Conservation (phyloP, 64 coral and sea anemone species). For the Montipora cactus region DNA sequence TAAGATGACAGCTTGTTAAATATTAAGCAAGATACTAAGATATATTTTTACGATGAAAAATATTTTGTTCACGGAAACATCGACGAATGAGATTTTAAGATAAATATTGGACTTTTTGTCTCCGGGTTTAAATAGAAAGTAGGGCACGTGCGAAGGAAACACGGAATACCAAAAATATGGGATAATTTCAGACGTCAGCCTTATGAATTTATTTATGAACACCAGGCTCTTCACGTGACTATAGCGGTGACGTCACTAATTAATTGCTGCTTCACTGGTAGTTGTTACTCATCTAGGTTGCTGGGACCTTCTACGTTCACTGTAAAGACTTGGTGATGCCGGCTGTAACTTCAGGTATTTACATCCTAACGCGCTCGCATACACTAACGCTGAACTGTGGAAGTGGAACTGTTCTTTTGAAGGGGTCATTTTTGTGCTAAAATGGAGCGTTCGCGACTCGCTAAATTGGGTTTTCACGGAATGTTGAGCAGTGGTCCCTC, state of each 20-base stretch:
- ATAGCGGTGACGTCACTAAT: constrained; percentile 72
- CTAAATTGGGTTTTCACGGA: background rate
- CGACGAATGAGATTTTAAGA: background rate
- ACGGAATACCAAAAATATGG: background rate
- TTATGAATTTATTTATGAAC: constrained; percentile 48
- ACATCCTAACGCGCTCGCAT: background rate
- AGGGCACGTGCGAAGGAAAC: constrained; percentile 14
- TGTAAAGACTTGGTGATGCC: constrained; percentile 63
- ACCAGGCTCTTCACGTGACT: constrained; percentile 52
- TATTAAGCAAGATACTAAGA: constrained; percentile 48
- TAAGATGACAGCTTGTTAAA: constrained; percentile 55
- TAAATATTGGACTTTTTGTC: background rate
- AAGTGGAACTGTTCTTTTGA: background rate
- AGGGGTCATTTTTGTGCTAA: background rate
- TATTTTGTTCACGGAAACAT: constrained; percentile 27
- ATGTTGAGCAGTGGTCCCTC: background rate
- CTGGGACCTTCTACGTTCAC: constrained; percentile 14
- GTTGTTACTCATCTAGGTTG: background rate
- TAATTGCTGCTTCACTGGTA: constrained; percentile 40
- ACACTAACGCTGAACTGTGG: background rate
- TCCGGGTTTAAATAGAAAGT: background rate
- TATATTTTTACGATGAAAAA: constrained; percentile 14
- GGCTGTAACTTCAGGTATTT: constrained; percentile 87
- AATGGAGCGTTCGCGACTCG: background rate
- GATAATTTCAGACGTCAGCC: constrained; percentile 12